A percentile compares a stretch with the other conserved stretches of the same genome.
phyloP scores from a whole-genome alignment of 2,888 invertebrate genomes.

The Muschampia plurimacula region DNA sequence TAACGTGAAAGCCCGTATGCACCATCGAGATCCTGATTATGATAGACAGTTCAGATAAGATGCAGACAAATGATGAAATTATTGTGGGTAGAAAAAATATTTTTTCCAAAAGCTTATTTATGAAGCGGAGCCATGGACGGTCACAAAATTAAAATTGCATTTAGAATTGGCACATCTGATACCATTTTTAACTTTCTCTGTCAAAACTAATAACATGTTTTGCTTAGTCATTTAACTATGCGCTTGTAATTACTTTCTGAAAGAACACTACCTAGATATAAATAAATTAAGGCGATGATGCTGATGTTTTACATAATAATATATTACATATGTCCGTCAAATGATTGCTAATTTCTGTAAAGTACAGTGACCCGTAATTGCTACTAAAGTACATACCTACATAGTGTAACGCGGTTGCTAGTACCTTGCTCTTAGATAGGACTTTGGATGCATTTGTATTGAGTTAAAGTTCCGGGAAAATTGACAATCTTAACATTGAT shows the following conservation, averaged over 20 bases:
- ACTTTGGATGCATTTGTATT: not conserved
- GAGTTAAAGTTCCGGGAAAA: not conserved
- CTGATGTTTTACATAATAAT: no score
- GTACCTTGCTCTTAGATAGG: not conserved
- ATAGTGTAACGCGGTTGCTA: not conserved
- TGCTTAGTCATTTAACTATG: slow-evolving; percentile 29
- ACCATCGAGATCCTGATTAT: slow-evolving; percentile 61
- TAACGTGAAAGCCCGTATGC: slow-evolving; percentile 53
- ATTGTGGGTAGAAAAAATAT: slow-evolving; percentile 15
- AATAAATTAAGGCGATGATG: slow-evolving; percentile 39
- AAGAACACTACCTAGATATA: not conserved
- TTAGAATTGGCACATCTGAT: slow-evolving; percentile 39
- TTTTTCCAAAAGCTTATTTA: slow-evolving; percentile 17
- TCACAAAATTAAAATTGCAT: slow-evolving; percentile 41
- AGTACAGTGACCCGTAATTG: not conserved
- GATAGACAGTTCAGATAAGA: slow-evolving; percentile 66
- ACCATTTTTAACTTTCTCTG: slow-evolving; percentile 51
- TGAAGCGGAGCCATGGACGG: not conserved
- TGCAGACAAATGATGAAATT: slow-evolving; percentile 52
- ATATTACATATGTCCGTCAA: no score
- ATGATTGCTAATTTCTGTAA: not conserved
- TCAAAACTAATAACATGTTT: slow-evolving; percentile 48
- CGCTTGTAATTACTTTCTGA: slow-evolving; percentile 8
- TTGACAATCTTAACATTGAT: slow-evolving; percentile 1
- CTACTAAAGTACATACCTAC: no score